Evolutionary conservation across 2,888 invertebrate genomes (phyloP).

Genomic region (Celastrina argiolus): DNA sequence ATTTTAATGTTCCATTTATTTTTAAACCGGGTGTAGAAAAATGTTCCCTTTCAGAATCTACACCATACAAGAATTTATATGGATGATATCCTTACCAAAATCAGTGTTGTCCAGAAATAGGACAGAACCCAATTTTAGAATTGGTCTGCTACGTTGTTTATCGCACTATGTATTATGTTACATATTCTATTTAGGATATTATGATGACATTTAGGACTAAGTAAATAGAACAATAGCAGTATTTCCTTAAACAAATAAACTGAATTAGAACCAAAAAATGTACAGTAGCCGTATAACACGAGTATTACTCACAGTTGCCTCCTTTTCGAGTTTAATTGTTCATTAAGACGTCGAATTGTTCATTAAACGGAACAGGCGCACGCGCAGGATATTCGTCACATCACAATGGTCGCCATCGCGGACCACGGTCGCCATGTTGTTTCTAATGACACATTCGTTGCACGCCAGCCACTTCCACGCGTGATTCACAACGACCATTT

Average conservation of each 20-base stretch:
- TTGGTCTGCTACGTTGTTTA: too few species aligned
- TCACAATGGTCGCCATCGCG: conserved; percentile 41
- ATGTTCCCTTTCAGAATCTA: too few species aligned
- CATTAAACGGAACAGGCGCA: conserved; percentile 39
- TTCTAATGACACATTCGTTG: conserved; percentile 54
- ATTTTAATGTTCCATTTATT: not conserved
- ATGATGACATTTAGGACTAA: not conserved
- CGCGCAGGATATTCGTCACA: conserved; percentile 55
- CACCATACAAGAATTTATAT: too few species aligned
- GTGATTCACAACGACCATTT: conserved; percentile 50
- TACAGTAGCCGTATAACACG: not conserved
- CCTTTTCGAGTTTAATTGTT: conserved; percentile 30
- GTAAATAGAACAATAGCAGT: not conserved
- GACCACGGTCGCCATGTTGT: conserved; percentile 34
- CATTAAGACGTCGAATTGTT: conserved; percentile 42
- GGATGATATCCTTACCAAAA: too few species aligned
- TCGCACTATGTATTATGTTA: too few species aligned
- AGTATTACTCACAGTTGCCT: conserved; percentile 16
- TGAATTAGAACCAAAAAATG: not conserved
- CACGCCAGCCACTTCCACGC: conserved; percentile 56
- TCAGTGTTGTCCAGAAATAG: too few species aligned
- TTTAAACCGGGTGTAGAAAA: too few species aligned
- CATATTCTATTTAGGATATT: too few species aligned
- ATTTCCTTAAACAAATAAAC: not conserved
- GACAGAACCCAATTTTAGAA: too few species aligned